These are phyloP conservation scores for Recurvirostra avosetta DNA, from an alignment of 2,113 vertebrate species.

Conservation along the genomic window DNA sequence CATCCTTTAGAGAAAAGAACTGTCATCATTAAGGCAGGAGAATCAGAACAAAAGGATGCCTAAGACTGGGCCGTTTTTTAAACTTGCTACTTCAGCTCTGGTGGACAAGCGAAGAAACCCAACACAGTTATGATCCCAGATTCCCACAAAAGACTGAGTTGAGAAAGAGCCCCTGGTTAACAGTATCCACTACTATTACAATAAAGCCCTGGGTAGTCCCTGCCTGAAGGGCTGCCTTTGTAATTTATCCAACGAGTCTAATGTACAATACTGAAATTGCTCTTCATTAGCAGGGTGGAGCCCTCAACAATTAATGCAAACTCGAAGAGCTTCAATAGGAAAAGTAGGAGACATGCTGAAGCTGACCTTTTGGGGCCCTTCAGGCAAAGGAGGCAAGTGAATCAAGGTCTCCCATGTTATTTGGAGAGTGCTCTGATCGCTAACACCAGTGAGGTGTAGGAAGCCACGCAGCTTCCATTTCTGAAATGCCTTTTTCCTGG, in stretches of 20 bases:
- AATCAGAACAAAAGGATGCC: background rate
- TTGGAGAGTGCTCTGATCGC: background rate
- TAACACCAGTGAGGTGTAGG: background rate
- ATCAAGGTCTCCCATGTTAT: background rate
- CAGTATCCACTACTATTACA: background rate
- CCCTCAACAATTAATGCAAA: background rate
- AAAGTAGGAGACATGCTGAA: background rate
- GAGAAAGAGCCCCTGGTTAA: background rate
- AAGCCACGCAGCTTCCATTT: background rate
- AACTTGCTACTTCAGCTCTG: background rate
- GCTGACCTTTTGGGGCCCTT: background rate
- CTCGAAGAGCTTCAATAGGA: background rate
- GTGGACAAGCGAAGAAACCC: background rate
- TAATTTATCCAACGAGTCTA: background rate
- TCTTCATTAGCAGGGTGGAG: background rate
- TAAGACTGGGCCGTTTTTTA: background rate
- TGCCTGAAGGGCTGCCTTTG: background rate
- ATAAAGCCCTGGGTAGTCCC: background rate
- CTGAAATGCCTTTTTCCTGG: background rate
- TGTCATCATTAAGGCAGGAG: background rate
- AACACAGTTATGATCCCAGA: background rate
- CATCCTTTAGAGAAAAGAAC: background rate
- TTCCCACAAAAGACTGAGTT: background rate
- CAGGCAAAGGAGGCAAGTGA: background rate
- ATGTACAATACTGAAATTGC: background rate